phyloP scores from a whole-genome alignment of 1,140 invertebrate species.

The Nasonia vitripennis region DNA sequence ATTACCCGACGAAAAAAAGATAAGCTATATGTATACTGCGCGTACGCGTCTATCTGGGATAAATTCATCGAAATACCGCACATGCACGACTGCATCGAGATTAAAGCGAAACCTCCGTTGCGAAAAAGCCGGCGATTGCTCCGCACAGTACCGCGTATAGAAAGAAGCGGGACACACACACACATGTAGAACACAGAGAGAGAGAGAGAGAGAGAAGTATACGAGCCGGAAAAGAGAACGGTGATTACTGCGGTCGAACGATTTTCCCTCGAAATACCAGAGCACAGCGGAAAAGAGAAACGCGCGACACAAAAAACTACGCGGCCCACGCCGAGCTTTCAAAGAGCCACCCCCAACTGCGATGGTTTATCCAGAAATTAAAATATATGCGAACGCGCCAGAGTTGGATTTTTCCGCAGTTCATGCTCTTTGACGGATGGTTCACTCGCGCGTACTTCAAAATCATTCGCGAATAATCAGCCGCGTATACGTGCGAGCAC shows the following conservation, averaged over 20 bases:
- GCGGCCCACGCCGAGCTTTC: background rate
- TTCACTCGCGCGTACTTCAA: no score
- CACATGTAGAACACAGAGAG: background rate
- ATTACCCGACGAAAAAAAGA: background rate
- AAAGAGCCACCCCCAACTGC: background rate
- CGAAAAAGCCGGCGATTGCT: background rate
- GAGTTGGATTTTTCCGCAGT: no score
- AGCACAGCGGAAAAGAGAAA: background rate
- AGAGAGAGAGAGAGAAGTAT: background rate
- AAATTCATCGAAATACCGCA: slow-evolving; percentile 22
- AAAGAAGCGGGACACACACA: slow-evolving; percentile 3
- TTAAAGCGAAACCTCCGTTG: slow-evolving; percentile 31
- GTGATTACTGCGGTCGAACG: slow-evolving; percentile 46
- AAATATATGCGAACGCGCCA: background rate
- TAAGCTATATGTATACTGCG: background rate
- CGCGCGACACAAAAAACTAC: background rate
- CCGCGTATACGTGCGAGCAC: no score
- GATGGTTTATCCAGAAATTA: background rate
- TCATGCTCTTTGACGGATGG: no score
- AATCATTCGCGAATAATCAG: no score
- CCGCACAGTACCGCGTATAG: background rate
- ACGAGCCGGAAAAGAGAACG: slow-evolving; percentile 15
- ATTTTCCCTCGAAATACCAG: slow-evolving; percentile 23
- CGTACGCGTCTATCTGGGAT: background rate
- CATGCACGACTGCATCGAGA: slow-evolving; percentile 11